Conservation (phyloP, 2,888 invertebrate genomes). For the Acanthoscelides obtectus region DNA sequence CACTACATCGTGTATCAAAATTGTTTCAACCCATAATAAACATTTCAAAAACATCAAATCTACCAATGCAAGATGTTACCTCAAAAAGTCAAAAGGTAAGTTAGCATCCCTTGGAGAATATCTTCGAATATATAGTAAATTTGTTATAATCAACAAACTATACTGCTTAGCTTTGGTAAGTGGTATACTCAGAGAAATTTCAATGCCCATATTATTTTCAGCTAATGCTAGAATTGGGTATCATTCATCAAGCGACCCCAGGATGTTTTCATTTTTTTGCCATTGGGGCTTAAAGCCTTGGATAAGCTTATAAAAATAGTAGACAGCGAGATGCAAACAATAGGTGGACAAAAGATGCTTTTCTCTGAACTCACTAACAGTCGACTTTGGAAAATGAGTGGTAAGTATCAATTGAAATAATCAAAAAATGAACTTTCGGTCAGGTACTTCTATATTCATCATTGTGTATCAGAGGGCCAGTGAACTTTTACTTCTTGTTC, state of each 20-base stretch:
- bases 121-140: too few relatives aligned
- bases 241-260: conserved; percentile 63
- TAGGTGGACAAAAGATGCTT: conserved; percentile 75
- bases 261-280: conserved; percentile 76
- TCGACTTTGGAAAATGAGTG: conserved; percentile 66
- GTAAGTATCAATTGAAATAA: too few relatives aligned
- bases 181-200: too few relatives aligned
- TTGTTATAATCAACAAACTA: too few relatives aligned
- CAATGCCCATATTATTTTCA: too few relatives aligned
- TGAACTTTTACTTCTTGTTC: too few relatives aligned
- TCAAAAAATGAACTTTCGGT: too few relatives aligned
- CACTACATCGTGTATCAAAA: conserved; percentile 50
- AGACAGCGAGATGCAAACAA: conserved; percentile 63
- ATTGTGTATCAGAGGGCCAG: too few relatives aligned
- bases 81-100: conserved; percentile 73
- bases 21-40: conserved; percentile 66
- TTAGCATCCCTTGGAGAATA: conserved; percentile 5
- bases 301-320: conserved; percentile 72
- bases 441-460: too few relatives aligned
- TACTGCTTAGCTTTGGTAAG: too few relatives aligned
- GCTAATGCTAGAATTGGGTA: conserved; percentile 71
- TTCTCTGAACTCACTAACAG: conserved; percentile 71
- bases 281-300: conserved; percentile 71
- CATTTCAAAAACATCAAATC: conserved; percentile 58
- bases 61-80: conserved; percentile 57